A percentile compares a stretch with the other conserved stretches of the same genome.
phyloP scores from a whole-genome alignment of 1,140 invertebrate genomes.

The Coelopa frigida region DNA sequence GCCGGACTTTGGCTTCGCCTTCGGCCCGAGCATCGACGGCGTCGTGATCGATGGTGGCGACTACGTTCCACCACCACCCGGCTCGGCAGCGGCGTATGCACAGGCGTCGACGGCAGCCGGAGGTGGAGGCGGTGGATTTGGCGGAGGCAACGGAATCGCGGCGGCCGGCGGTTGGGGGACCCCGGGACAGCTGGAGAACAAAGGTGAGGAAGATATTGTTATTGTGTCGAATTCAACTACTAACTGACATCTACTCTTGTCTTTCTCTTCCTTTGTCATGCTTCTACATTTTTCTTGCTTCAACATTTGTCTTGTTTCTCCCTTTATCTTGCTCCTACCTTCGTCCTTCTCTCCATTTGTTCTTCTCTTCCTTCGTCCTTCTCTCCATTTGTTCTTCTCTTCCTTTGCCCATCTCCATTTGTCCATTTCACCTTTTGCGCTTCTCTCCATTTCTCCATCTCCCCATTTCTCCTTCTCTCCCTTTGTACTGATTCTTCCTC shows the following conservation, averaged over 20 bases:
- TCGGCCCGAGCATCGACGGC: constrained; percentile 86
- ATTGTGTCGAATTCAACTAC: not conserved
- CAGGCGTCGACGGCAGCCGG: constrained; percentile 34
- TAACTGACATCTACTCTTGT: too few relatives aligned
- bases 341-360: too few relatives aligned
- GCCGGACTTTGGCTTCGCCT: constrained; percentile 77
- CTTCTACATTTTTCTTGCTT: not conserved
- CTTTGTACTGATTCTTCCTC: not conserved
- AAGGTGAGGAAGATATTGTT: constrained; percentile 22
- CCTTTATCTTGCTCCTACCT: too few relatives aligned
- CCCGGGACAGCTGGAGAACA: constrained; percentile 39
- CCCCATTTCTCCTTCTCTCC: not conserved
- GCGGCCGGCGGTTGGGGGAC: constrained; percentile 41
- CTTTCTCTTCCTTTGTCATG: not conserved
- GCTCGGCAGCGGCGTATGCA: constrained; percentile 31
- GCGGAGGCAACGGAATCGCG: constrained; percentile 39
- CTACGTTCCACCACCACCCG: constrained; percentile 35
- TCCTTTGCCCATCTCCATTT: not conserved
- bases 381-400: not conserved
- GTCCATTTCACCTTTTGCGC: not conserved
- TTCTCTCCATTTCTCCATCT: not conserved
- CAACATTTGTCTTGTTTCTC: too few relatives aligned
- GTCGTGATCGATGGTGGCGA: constrained; percentile 56
- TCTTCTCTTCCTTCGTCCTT: too few relatives aligned
- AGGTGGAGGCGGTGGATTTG: constrained; percentile 30